These are phyloP conservation scores for Zaprionus lineosus DNA, from an alignment of 2,888 invertebrate species.

Conservation along the genomic window DNA sequence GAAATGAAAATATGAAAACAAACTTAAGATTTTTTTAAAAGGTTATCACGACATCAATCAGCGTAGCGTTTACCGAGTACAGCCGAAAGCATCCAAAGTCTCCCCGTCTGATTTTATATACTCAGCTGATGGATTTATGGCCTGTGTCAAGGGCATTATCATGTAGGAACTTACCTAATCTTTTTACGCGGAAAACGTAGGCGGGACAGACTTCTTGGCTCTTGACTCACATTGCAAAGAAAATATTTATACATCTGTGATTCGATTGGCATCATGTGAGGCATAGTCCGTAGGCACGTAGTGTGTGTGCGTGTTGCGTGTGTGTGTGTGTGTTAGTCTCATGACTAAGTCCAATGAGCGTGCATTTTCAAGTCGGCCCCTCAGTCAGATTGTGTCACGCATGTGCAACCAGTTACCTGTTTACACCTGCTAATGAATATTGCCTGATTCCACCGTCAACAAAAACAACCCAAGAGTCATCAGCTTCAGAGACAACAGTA, in stretches of 20 bases:
- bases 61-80: slow-evolving; percentile 17
- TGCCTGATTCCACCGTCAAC: slow-evolving; percentile 5
- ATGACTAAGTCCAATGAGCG: slow-evolving; percentile 25
- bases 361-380: slow-evolving; percentile 23
- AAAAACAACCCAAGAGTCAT: slow-evolving; percentile 7
- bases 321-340: slow-evolving; percentile 13
- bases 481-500: too few species aligned
- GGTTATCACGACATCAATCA: slow-evolving; percentile 38
- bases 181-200: slow-evolving; percentile 4
- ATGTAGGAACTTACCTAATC: not conserved
- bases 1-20: slow-evolving; percentile 22
- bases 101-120: slow-evolving; percentile 17
- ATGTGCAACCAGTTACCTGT: slow-evolving; percentile 57
- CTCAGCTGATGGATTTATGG: slow-evolving; percentile 41
- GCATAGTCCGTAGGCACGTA: too few species aligned
- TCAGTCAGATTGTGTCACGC: slow-evolving; percentile 25
- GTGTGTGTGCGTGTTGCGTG: too few species aligned
- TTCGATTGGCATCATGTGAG: slow-evolving; percentile 18
- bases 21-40: slow-evolving; percentile 17
- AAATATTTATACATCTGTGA: not conserved
- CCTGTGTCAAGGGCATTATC: slow-evolving; percentile 1
- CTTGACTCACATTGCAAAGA: slow-evolving; percentile 3
- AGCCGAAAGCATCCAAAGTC: slow-evolving; percentile 34
- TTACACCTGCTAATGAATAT: slow-evolving; percentile 28
- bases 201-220: slow-evolving; percentile 36